A percentile compares a stretch with the other conserved stretches of the same genome.
Conservation (phyloP, 2,888 invertebrate genomes). For the Nephrotoma appendiculata region DNA sequence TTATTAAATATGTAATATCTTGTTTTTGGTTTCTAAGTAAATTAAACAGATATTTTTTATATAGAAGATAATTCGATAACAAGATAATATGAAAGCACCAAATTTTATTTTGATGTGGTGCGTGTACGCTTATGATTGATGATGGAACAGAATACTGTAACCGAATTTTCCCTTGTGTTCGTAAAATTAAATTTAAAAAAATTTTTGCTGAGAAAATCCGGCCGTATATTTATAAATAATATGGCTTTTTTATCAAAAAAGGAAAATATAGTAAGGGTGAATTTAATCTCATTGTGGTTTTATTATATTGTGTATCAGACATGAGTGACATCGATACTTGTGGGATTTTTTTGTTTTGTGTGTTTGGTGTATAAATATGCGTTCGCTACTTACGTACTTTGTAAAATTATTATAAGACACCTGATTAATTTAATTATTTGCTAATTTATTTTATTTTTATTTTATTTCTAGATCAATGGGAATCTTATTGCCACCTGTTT, state of each 20-base stretch:
- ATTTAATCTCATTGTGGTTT: not conserved
- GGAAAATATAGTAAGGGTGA: not conserved
- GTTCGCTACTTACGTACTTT: not conserved
- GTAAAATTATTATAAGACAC: not conserved
- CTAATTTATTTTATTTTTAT: conserved; percentile 1
- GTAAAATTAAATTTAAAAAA: not conserved
- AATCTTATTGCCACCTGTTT: conserved; percentile 32
- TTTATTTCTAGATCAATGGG: conserved; percentile 30
- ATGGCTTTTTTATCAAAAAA: not conserved
- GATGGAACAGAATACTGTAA: not conserved
- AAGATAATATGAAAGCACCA: not conserved
- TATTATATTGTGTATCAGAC: not conserved
- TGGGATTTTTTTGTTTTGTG: not conserved
- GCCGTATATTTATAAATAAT: not conserved
- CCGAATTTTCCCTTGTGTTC: not conserved
- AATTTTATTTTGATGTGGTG: not conserved
- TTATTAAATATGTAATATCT: not conserved
- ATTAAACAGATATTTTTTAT: not conserved
- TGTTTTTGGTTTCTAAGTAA: not conserved
- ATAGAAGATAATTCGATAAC: not conserved
- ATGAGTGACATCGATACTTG: not conserved
- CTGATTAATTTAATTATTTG: not conserved
- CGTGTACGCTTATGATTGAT: not conserved
- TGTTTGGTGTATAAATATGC: not conserved
- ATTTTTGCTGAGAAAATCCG: not conserved